Evolutionary conservation across 2,888 invertebrate species (phyloP), one percentile per base, ranked within the genome.

Genomic region (Hoplodrina blanda): DNA sequence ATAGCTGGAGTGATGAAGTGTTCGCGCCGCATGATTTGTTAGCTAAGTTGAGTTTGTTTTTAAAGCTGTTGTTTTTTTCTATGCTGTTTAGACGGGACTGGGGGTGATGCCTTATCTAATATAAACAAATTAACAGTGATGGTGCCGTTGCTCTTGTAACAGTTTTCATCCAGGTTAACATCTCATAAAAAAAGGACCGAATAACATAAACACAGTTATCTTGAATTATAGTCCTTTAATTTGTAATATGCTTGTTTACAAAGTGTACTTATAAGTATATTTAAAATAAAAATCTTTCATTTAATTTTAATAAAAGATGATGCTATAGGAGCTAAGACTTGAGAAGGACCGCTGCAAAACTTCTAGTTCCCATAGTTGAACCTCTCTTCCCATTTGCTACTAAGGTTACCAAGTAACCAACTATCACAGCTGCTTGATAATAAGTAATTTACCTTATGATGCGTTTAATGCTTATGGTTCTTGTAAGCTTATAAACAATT

Each of bases 1-100:
- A 76, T 84, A 83, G 82, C 66, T 62, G 20, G 46, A 50, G 73
- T 80, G 80, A 83, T 78, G 75, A 76, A 83, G 78, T 85, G 80
- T 74, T 72, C 62, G 64, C 63, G 73, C 46, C 13, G 20, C n/a
- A 63, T 82, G 75, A 85, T 80, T 82, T 73, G 76, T 73, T 71
- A 54, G 44, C 19, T 30, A 8, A 11, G n/a, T 7, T 0, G 8
- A 13, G 30, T 46, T 37, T 62, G 41, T 64, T 49, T 62, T 65
- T 44, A 65, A n/a, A 62, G 5, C 1, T 15, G 19, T 25, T n/a
- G 62, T 63, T 63, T 75, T 13, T 62, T 62, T 53, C 6, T n/a
- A 1, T 2, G 8, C 2, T 8, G 10, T 17, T 52, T 13, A 15
- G 25, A 52, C 10, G 11, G 13, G 10, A 8, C 25, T 4, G 3